These are phyloP conservation scores for Aphelinus certus DNA, from an alignment of 1,140 invertebrate genomes.

Conservation along the genomic window DNA sequence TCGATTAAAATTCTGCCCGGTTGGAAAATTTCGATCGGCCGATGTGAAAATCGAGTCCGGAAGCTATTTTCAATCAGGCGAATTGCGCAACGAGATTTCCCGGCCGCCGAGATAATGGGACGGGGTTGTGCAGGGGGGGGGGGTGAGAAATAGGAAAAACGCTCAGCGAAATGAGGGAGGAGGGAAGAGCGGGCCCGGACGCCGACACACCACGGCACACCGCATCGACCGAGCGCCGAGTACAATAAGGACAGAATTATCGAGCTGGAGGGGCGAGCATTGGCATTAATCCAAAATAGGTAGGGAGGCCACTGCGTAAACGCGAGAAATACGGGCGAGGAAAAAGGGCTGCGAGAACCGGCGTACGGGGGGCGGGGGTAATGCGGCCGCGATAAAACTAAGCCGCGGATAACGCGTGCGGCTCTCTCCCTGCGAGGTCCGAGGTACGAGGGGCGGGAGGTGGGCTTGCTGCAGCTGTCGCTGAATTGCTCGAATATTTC, in stretches of 20 bases:
- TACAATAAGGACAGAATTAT: constrained; percentile 20
- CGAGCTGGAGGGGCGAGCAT: constrained; percentile 37
- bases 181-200: too few relatives aligned
- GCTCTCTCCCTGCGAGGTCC: background rate
- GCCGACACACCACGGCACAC: too few relatives aligned
- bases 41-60: too few relatives aligned
- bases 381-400: constrained; percentile 59
- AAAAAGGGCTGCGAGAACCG: constrained; percentile 6
- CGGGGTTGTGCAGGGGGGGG: background rate
- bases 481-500: constrained; percentile 61
- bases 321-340: constrained; percentile 33
- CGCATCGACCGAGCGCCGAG: background rate
- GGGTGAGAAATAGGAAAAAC: constrained; percentile 21
- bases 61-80: constrained; percentile 1
- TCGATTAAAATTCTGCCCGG: too few relatives aligned
- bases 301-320: constrained; percentile 18
- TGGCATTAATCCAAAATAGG: constrained; percentile 60
- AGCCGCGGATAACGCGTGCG: constrained; percentile 52
- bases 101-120: too few relatives aligned
- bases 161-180: constrained; percentile 10
- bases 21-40: too few relatives aligned
- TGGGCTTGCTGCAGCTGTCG: constrained; percentile 53
- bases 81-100: constrained; percentile 11
- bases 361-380: constrained; percentile 43
- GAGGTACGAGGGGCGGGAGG: constrained; percentile 9